phyloP scores from a whole-genome alignment of 23 tunicate species.

The Clavelina lepadiformis region DNA sequence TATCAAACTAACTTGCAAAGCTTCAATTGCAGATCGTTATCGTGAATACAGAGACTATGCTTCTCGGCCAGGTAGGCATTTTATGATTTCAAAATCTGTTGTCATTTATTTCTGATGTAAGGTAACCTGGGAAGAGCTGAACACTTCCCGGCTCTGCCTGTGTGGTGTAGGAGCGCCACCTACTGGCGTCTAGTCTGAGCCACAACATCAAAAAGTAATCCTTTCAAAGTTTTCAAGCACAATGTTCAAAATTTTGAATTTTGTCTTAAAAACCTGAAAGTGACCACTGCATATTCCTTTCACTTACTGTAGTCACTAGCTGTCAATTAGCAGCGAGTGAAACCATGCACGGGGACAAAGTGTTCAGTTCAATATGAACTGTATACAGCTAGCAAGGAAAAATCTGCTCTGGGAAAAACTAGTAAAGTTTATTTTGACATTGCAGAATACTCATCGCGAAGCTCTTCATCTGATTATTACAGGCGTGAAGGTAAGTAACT shows the following conservation, averaged over 20 bases:
- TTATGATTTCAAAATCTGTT: too few relatives aligned
- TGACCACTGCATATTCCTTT: slow-evolving; percentile 61
- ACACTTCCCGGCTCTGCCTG: slow-evolving; percentile 73
- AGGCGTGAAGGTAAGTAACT: slow-evolving; percentile 56
- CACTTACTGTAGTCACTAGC: slow-evolving; percentile 48
- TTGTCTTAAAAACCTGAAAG: not conserved
- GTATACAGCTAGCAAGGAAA: too few relatives aligned
- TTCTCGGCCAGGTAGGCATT: slow-evolving; percentile 5
- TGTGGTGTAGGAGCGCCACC: slow-evolving; percentile 57
- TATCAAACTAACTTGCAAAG: not conserved
- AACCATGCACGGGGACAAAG: slow-evolving; percentile 74
- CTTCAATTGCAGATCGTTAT: slow-evolving; percentile 68
- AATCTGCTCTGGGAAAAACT: not conserved
- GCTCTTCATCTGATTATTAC: slow-evolving; percentile 64
- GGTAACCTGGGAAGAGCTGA: slow-evolving; percentile 70
- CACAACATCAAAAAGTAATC: slow-evolving; percentile 36
- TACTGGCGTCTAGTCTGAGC: slow-evolving; percentile 69
- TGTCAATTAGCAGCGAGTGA: slow-evolving; percentile 39
- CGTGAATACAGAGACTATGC: slow-evolving; percentile 66
- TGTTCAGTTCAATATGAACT: too few relatives aligned
- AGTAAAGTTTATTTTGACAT: slow-evolving; percentile 8
- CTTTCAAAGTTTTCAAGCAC: not conserved
- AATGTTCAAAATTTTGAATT: not conserved
- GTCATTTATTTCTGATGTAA: slow-evolving; percentile 20
- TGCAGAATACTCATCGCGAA: slow-evolving; percentile 71